Conservation (phyloP, 1,140 invertebrate species). For the Dermatophagoides farinae region DNA sequence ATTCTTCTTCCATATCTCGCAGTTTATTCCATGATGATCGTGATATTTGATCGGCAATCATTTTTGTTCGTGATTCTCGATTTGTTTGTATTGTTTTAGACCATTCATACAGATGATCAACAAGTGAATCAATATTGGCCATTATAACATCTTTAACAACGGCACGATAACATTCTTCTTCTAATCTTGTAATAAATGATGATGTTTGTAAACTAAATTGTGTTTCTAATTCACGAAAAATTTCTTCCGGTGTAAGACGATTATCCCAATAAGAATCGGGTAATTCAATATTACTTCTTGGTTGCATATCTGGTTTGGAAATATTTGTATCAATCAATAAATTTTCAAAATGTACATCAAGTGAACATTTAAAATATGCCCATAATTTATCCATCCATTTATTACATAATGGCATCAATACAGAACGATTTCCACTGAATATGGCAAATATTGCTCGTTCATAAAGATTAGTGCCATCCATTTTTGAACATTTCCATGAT, state of each 20-base stretch:
- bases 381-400: constrained; percentile 76
- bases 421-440: constrained; percentile 58
- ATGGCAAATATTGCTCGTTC: constrained; percentile 43
- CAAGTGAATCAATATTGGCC: constrained; percentile 36
- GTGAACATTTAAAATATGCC: constrained; percentile 40
- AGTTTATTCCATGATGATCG: background rate
- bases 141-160: constrained; percentile 58
- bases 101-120: constrained; percentile 16
- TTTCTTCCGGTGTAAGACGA: constrained; percentile 29
- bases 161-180: constrained; percentile 36
- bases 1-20: background rate
- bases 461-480: constrained; percentile 26
- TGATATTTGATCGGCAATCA: background rate
- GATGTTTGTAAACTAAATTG: background rate
- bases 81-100: background rate
- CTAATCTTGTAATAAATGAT: constrained; percentile 14
- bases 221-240: constrained; percentile 14
- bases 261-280: constrained; percentile 57
- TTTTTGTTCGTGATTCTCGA: background rate
- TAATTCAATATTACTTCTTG: constrained; percentile 28
- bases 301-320: constrained; percentile 21
- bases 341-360: constrained; percentile 62
- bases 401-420: constrained; percentile 45
- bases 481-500: constrained; percentile 49
- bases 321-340: constrained; percentile 34